Evolutionary conservation across 2,113 vertebrate species (phyloP), one percentile per base, ranked within the genome.

Genomic region (Acanthisitta chloris): DNA sequence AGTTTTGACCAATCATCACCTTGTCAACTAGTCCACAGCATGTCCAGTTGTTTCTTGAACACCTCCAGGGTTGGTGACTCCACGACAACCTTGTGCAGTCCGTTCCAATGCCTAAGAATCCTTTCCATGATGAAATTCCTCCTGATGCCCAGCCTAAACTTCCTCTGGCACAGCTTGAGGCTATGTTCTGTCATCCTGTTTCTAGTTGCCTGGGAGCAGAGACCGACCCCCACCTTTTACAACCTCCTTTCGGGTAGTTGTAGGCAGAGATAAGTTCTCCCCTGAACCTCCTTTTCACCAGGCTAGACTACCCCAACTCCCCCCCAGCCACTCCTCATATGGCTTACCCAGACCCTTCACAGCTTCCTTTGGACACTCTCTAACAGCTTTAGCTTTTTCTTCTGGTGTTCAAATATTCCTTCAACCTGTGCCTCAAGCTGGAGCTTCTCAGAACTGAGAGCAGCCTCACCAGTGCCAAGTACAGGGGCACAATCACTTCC

Each of bases 1-100:
- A 12, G 9, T 57, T 74, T 48, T 85, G 49, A 34, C 12, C 0
- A 0, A 29, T 64, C 17, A 28, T 17, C 29, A 40, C 15, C 6
- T 65, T 55, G 34, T 40, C 34, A 48, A 29, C 24, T 57, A 65
- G 24, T 29, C 42, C 14, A 23, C 8, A 18, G 17, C 14, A 23
- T 48, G 38, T 26, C 6, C 9, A 46, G 23, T n/a, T 14, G n/a
- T 40, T 74, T 74, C 29, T 48, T 48, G 19, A 48, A 24, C 24
- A 48, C 15, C 8, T 65, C 6, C 12, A 55, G n/a, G 33, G 23
- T n/a, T n/a, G 40, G 24, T 46, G 17, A 65, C 18, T 65, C 42
- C 29, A 48, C 42, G 14, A 73, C 15, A n/a, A 48, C 17, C 59
- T 24, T 48, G 49, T 28, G 18, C 6, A 74, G 23, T 29, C 23